Evolutionary conservation across 2,888 invertebrate species (phyloP).

Genomic region (Diplazon laetatorius): DNA sequence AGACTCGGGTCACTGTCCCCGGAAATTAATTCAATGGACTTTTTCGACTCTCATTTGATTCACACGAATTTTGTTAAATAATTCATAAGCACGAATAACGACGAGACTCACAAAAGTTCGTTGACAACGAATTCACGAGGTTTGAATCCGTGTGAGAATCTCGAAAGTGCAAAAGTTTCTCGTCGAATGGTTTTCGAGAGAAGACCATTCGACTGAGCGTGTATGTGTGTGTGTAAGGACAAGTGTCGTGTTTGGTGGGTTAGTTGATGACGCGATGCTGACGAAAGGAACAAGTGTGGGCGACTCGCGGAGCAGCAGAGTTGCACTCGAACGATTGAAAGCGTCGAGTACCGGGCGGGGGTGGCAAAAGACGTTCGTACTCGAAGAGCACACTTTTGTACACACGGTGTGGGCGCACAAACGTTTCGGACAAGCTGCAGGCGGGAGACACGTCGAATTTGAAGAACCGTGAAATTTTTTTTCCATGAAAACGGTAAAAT

Average conservation of each 20-base stretch:
- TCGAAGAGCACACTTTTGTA: conserved; percentile 27
- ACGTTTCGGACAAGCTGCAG: conserved; percentile 36
- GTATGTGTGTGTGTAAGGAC: no score
- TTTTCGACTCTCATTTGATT: neutral
- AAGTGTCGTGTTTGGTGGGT: neutral
- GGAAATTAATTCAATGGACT: neutral
- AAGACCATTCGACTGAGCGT: no score
- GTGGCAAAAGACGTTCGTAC: conserved; percentile 21
- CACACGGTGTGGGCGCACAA: no score
- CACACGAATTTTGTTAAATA: conserved; percentile 3
- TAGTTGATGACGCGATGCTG: no score
- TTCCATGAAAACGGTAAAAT: conserved; percentile 43
- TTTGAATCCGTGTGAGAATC: neutral
- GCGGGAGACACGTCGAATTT: conserved; percentile 21
- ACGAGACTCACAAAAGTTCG: neutral
- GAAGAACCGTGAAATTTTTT: conserved; percentile 50
- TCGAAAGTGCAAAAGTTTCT: neutral
- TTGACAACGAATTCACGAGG: no score
- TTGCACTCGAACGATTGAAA: conserved; percentile 27
- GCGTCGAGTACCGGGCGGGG: conserved; percentile 12
- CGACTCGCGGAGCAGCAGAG: conserved; percentile 24
- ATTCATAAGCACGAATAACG: conserved; percentile 5
- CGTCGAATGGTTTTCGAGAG: neutral
- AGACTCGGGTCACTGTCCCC: no score
- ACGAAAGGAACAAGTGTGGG: neutral